A percentile compares a stretch with the other conserved stretches of the same genome.
Evolutionary conservation across 2,797 vertebrate species (phyloP).

Genomic region (Gobio occitaniae): DNA sequence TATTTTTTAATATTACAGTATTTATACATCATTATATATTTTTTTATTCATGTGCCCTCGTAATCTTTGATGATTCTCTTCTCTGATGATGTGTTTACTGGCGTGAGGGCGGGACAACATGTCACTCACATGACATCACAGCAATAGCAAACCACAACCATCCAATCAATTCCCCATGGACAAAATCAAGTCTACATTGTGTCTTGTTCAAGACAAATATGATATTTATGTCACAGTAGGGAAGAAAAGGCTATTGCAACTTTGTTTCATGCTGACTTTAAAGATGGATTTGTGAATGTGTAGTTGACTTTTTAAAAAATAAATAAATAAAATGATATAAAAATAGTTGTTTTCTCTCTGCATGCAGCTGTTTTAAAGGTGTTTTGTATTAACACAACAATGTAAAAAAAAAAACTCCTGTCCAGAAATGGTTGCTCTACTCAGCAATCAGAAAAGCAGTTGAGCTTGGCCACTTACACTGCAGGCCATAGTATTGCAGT

Average conservation of each 20-base stretch:
- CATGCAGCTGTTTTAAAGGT: not conserved
- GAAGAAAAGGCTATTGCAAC: not conserved
- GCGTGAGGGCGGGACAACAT: not conserved
- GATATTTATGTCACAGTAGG: no score
- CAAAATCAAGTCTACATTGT: not conserved
- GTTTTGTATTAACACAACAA: not conserved
- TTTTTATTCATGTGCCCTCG: not conserved
- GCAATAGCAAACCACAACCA: not conserved
- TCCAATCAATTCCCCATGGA: not conserved
- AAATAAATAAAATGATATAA: not conserved
- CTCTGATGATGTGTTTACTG: not conserved
- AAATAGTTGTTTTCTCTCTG: not conserved
- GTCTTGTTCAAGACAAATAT: no score
- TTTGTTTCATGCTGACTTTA: not conserved
- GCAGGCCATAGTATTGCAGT: conserved; percentile 39
- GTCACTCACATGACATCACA: not conserved
- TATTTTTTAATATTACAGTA: not conserved
- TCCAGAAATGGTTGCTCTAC: conserved; percentile 30
- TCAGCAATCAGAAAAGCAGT: conserved; percentile 44
- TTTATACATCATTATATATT: not conserved
- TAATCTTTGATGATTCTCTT: not conserved
- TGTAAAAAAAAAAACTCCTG: not conserved
- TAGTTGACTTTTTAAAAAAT: not conserved
- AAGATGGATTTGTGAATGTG: not conserved
- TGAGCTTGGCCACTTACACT: conserved; percentile 30